Evolutionary conservation across 2,888 invertebrate genomes (phyloP), one percentile per base, ranked within the genome.

Genomic region (Sinhomidia bicolor): DNA sequence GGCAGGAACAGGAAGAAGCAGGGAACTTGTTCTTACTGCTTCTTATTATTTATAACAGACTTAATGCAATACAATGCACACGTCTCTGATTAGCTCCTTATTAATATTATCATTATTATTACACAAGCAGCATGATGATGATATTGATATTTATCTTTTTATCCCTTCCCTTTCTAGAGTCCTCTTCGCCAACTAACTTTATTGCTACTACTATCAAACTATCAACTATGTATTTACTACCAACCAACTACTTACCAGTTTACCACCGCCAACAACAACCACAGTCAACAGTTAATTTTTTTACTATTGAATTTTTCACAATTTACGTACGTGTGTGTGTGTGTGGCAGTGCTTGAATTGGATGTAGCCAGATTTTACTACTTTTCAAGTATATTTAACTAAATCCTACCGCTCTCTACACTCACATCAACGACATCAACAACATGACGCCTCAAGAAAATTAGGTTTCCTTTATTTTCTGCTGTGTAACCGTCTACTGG

Each of bases 1-100:
- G 80, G 41, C 62, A 80, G 80, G 80, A 80, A 80, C 80, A 80
- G 80, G 80, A 80, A 80, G 36, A 36, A 36, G n/a, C n/a, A n/a
- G 80, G 80, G 57, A 80, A 12, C 29, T 4, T 78, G 7, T 32
- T 41, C 12, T 68, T 68, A 54, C 26, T 47, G 14, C 47, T 12
- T 47, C n/a, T 14, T 47, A 14, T 47, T 47, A 12, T 12, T 3
- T 26, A 10, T 23, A 17, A 54, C 51, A 36, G 36, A 47, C 26
- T 60, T 60, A 60, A 60, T 60, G 60, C 10, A 14, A 60, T 26
- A 0, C 26, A 60, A 6, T 26, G 26, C 26, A 60, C 26, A 12
- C 26, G 26, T 7, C 26, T 26, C 10, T 20, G 3, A 20, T 3
- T 54, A 20, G n/a, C n/a, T n/a, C n/a, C n/a, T n/a, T 47, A 10